Evolutionary conservation across 2,113 vertebrate genomes (phyloP), one percentile per base, ranked within the genome.

Genomic region (Prunella himalayana): DNA sequence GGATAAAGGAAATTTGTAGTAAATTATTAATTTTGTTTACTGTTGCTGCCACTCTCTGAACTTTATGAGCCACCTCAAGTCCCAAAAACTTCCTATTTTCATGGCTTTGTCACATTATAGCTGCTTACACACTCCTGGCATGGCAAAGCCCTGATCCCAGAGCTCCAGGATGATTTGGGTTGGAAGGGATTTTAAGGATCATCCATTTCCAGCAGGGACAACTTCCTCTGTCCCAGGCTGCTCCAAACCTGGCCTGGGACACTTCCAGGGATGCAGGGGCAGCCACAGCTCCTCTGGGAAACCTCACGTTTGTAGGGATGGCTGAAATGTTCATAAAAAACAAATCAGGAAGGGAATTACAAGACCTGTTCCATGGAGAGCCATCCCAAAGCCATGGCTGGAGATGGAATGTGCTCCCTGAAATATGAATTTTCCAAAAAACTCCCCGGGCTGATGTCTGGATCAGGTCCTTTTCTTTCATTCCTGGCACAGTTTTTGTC

Each of bases 81-180:
- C 25, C 33, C 24, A n/a, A 30, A 76, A 54, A 15, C 1, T 14
- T 31, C 35, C 3, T 4, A 0, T 59, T 83, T 47, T 41, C 6
- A 1, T 4, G 15, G 0, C 15, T 61, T 31, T 79, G 7, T 39
- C 0, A 0, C 22, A 7, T 25, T 20, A 6, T 6, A 41, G 37
- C 9, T 77, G 27, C 30, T 79, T n/a, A 51, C 13, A 2, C 13
- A 35, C n/a, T 30, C 20, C 37, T 44, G 9, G 28, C 1, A 1
- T 7, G 41, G 35, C 21, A 42, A 53, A 23, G 33, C 7, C 31
- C 49, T 33, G 21, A 35, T 31, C 72, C 23, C 23, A 60, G 39
- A 86, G 39, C 11, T 51, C 22, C 39, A 16, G 64, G n/a, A 4
- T 20, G 47, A 15, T 19, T 45, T 33, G 41, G 18, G 41, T 5